phyloP scores from a whole-genome alignment of 2,113 vertebrate genomes.

The Rhea americana region DNA sequence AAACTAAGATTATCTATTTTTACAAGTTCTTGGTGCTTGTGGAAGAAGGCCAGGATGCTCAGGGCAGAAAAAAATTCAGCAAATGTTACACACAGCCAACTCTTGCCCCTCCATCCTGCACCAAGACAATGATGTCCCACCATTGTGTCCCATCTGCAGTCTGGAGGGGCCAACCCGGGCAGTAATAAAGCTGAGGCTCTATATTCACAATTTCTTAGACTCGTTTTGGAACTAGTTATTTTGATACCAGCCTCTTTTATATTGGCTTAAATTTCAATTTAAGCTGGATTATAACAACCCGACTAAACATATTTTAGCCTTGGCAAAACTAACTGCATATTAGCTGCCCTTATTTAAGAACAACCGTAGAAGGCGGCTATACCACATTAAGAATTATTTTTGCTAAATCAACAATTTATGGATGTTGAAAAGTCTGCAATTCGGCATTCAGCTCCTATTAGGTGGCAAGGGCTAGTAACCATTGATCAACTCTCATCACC shows the following conservation, averaged over 20 bases:
- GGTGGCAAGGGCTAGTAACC: neutral
- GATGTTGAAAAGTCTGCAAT: neutral
- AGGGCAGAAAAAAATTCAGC: neutral
- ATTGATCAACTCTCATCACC: neutral
- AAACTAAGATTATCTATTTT: neutral
- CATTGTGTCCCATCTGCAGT: neutral
- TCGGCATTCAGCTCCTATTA: neutral
- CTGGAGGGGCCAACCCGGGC: neutral
- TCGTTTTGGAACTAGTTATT: neutral
- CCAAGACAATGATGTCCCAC: neutral
- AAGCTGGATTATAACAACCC: neutral
- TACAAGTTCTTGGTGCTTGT: neutral
- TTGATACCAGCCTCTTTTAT: neutral
- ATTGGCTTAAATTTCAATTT: neutral
- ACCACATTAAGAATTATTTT: neutral
- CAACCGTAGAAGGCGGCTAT: neutral
- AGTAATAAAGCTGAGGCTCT: neutral
- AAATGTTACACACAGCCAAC: neutral
- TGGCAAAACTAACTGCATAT: neutral
- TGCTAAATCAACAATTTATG: neutral
- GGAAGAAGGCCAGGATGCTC: neutral
- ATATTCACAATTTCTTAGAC: no score
- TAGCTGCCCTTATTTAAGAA: neutral
- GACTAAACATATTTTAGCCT: neutral
- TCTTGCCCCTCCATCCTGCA: neutral